Evolutionary conservation across 2,888 invertebrate genomes (phyloP).

Genomic region (Drosophila kokeensis): DNA sequence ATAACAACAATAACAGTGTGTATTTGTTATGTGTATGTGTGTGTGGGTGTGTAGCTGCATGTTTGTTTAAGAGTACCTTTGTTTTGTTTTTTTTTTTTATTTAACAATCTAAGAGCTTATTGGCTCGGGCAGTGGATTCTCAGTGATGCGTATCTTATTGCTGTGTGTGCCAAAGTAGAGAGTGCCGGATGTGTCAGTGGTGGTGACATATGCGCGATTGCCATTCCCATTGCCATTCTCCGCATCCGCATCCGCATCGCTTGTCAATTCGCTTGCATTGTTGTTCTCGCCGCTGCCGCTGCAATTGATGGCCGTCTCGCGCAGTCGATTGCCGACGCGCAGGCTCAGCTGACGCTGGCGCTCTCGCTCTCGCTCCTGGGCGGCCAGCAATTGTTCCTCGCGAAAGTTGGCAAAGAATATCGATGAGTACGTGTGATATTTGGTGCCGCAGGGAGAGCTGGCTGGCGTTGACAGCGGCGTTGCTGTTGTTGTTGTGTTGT

Average conservation of each 20-base stretch:
- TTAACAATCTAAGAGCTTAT: conserved; percentile 83
- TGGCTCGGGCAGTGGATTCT: conserved; percentile 85
- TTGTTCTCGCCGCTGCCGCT: conserved; percentile 60
- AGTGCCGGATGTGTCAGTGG: conserved; percentile 75
- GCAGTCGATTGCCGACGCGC: conserved; percentile 78
- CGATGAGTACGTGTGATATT: conserved; percentile 83
- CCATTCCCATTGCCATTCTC: conserved; percentile 67
- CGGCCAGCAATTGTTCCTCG: conserved; percentile 76
- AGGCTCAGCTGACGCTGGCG: conserved; percentile 72
- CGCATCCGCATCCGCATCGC: conserved; percentile 55
- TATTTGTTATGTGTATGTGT: conserved; percentile 46
- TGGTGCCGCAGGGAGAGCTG: conserved; percentile 84
- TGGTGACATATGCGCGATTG: conserved; percentile 72
- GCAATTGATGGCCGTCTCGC: conserved; percentile 83
- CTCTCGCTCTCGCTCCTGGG: conserved; percentile 72
- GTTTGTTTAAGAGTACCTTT: conserved; percentile 25
- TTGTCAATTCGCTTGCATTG: conserved; percentile 53
- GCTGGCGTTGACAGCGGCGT: conserved; percentile 84
- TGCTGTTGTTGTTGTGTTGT: conserved; percentile 73
- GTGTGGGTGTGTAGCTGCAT: conserved; percentile 5
- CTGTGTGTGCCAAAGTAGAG: conserved; percentile 80
- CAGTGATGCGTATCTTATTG: conserved; percentile 85
- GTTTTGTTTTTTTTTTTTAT: conserved; percentile 1
- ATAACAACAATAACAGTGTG: conserved; percentile 78
- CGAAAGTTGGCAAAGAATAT: conserved; percentile 84